Base-by-base conservation (phyloP, 2,113 vertebrate genomes). In the Damaliscus lunatus region DNA sequence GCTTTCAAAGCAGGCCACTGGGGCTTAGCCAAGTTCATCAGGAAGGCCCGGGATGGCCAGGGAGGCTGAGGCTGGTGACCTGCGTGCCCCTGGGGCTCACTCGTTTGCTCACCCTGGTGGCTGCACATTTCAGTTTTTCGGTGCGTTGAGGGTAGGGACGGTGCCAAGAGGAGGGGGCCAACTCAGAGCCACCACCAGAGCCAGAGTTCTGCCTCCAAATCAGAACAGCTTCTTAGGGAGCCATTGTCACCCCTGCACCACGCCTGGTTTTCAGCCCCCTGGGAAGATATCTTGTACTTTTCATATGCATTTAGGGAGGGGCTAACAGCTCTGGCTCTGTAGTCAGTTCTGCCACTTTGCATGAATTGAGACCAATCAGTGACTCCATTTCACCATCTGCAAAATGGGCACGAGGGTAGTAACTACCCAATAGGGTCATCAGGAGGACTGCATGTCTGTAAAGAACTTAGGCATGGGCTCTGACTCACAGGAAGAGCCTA, bases 91-190 rank as follows among this genome's bases (percentile, higher is more conserved):
- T 11, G 33, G 83, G 92, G 7, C 19, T 29, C 40, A 1, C 64
- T 14, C 50, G 27, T 27, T 3, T 7, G 25, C 83, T 78, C 1
- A 2, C 21, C 40, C 16, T 0, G 0, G 1, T 3, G 17, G 40
- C 83, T 15, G 23, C 21, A 3, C 29, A 48, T 82, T n/a, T 2
- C 33, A 94, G 74, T 50, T 46, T 60, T 85, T 62, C 31, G 4
- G 43, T 11, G 48, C 6, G 10, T 3, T 40, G n/a, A 2, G n/a
- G 10, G n/a, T 40, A 19, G 64, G 27, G 55, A 6, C 11, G 16
- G n/a, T 7, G 55, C 62, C 46, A 7, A 27, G 67, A 52, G 40
- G 36, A 52, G 2, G 16, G 31, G 5, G 15, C 5, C 19, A 25
- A 53, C 53, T 46, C 80, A 55, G 33, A 60, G n/a, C 23, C 29